Base-by-base conservation (phyloP, 2,113 vertebrate species). In the Callionymus lyra region DNA sequence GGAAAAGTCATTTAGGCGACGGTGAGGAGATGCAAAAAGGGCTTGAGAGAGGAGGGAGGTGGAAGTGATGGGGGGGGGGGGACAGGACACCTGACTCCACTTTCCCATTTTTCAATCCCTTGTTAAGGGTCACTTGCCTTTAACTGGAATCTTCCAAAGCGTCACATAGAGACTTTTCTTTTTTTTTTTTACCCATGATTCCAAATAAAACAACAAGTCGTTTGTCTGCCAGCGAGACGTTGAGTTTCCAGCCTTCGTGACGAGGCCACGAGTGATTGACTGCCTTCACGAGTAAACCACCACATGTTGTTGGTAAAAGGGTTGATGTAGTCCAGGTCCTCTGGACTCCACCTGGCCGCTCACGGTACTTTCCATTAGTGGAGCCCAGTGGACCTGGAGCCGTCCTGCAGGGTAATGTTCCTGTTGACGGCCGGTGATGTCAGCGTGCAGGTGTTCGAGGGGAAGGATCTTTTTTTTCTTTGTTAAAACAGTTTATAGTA, bases 1-100 rank as follows among this genome's bases (percentile, higher is more conserved):
- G 85, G 79, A 88, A 92, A 83, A 92, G 89, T 91, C 89, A 94
- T 94, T 93, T 91, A 87, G 86, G 72, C 62, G 4, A 45, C 76
- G 75, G 76, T 43, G 47, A 71, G 84, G 80, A 82, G 76, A 79
- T 84, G 76, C 72, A 82, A 77, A 84, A 70, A 70, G 68, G 55
- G 39, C 16, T 36, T 41, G 60, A 38, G 50, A 27, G 36, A 2
- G 34, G 43, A 11, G 35, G 38, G 31, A n/a, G n/a, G n/a, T n/a
- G n/a, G n/a, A n/a, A n/a, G n/a, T n/a, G n/a, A n/a, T n/a, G n/a
- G n/a, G n/a, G n/a, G n/a, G n/a, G n/a, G n/a, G n/a, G n/a, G n/a
- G n/a, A n/a, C n/a, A 84, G 82, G 82, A 76, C 75, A 68, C 53
- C 53, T n/a, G 59, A 71, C 81, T 76, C 72, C 66, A 50, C 76